Conservation (phyloP, 2,888 invertebrate genomes). For the Drosophila setosimentum region DNA sequence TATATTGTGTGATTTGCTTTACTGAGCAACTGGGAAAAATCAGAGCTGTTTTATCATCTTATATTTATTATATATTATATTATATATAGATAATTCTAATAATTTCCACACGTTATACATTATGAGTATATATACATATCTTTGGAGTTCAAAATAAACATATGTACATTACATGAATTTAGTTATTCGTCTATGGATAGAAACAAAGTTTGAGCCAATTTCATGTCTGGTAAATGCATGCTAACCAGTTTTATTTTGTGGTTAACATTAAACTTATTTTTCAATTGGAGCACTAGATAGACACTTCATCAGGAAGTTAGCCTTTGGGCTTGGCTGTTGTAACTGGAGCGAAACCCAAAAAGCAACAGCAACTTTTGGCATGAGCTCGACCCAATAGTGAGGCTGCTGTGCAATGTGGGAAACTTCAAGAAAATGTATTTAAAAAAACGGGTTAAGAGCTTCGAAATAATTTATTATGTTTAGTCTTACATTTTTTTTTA, state of each 20-base stretch:
- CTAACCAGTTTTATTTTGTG: slow-evolving; percentile 55
- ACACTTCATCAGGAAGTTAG: slow-evolving; percentile 36
- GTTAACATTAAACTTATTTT: slow-evolving; percentile 40
- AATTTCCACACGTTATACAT: not conserved
- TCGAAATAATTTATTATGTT: not conserved
- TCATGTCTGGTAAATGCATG: slow-evolving; percentile 34
- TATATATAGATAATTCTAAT: not conserved
- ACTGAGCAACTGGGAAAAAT: slow-evolving; percentile 42
- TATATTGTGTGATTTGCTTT: slow-evolving; percentile 41
- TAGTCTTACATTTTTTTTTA: not conserved
- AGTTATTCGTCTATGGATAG: not conserved
- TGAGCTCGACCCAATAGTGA: not conserved
- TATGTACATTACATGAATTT: not conserved
- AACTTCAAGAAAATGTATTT: not conserved
- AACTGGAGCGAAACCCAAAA: slow-evolving; percentile 7
- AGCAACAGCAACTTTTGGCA: slow-evolving; percentile 4
- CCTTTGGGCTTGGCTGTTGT: slow-evolving; percentile 28
- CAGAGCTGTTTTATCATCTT: not conserved
- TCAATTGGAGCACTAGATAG: slow-evolving; percentile 49
- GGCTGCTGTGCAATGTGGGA: not conserved
- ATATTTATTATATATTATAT: too few relatives aligned
- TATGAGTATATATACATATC: not conserved
- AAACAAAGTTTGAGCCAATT: slow-evolving; percentile 33
- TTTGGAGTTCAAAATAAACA: not conserved
- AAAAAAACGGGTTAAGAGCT: not conserved